Base-by-base conservation (phyloP, 2,888 invertebrate genomes). In the Bruchidius siliquastri region DNA sequence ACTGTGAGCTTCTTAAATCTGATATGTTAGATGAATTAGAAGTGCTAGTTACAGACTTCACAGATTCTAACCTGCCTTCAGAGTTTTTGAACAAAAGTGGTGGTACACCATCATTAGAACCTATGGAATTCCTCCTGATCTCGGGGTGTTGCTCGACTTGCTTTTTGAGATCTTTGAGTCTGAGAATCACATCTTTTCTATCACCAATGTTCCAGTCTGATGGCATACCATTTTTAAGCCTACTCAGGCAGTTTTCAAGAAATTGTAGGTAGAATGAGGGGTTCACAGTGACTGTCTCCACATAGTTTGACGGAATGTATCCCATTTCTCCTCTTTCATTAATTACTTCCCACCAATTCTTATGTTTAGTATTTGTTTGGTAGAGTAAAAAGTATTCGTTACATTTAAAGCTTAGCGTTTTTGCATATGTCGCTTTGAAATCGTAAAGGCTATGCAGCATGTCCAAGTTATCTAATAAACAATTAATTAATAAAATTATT, bases 281-380 rank as follows among this genome's bases (percentile, higher is more conserved):
- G 79, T 84, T 87, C 84, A 94, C 95, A 89, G 93, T 93, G 81
- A 94, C 90, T 81, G 91, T 90, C 81, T 92, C 91, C 74, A 95
- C 94, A 87, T 95, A 95, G 89, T 95, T 95, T 72, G 94, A 95
- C 75, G 95, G 95, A 79, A 95, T 94, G 83, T 94, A 95, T 72
- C 95, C 95, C 79, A 94, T 90, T 85, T 94, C 92, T 80, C 94
- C 95, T 84, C 90, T 91, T 85, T 90, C 91, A 87, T 94, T 94
- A 79, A 95, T 92, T 71, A 95, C 95, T 88, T 94, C 94, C 95
- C 94, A 95, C 95, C 95, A 95, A 84, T 95, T 95, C 77, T 92
- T 89, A 84, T 94, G 93, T 82, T 94, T 94, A 2, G 92, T 92
- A 77, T 92, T 93, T 22, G 90, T 92, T 84, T 94, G 94, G 82